Evolutionary conservation across 2,888 invertebrate genomes (phyloP), one percentile per base, ranked within the genome.

Genomic region (Gymnoscelis rufifasciata): DNA sequence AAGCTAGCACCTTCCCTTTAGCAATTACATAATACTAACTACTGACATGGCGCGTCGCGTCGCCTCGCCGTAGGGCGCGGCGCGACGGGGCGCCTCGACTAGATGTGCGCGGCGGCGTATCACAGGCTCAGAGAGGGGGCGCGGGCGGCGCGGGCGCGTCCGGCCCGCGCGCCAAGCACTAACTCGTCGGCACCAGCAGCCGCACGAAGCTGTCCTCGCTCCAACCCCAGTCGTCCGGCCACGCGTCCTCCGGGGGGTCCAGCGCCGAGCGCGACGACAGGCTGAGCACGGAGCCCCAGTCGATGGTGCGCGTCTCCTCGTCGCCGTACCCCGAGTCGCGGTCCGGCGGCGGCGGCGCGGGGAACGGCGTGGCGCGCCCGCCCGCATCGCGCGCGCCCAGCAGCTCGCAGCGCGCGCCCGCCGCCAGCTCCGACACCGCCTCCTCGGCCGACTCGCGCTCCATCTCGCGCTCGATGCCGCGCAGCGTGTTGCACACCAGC

Each of bases 241-340:
- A 93, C 60, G 94, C 88, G 87, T 95, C 94, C 82, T 94, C 94
- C 84, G 94, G 80, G 57, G 95, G 94, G 82, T 95, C 95, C 46
- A 95, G 89, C 73, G 95, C 95, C 51, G 95, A 95, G 71, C 95
- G 95, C 59, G 94, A 94, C 61, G 95, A 94, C 38, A 96, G 90
- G 73, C 94, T 95, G 57, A 96, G 90, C 66, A 96, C 96, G 39
- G 95, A 95, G 75, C 96, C 95, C 96, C 96, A 96, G 86, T 96
- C 96, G 80, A 96, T 96, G 64, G 94, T 92, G 62, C 94, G 91
- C 73, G 92, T 91, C 75, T 93, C 93, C 65, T 92, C 92, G 78
- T 94, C 94, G 64, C 93, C 94, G 75, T 93, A 92, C 59, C 94
- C 94, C 12, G 93, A 93, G 76, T 94, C 94, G 40, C 90, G 91